Percentiles rank a stretch among this genome's conserved stretches.
Evolutionary conservation across 2,113 vertebrate genomes (phyloP).

Genomic region (Larimichthys crocea): DNA sequence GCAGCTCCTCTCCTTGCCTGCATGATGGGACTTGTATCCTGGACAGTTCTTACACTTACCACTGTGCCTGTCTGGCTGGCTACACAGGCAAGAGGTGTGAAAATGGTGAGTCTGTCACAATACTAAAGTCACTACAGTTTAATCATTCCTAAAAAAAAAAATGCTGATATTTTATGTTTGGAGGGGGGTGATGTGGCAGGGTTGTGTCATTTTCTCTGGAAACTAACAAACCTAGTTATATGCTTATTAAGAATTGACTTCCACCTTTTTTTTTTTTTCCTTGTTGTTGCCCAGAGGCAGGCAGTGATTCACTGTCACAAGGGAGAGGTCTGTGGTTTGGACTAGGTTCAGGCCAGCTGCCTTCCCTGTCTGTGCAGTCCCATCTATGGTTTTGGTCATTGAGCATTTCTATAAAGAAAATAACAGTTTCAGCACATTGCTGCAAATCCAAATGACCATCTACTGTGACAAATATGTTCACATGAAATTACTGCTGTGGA

Average conservation of each 20-base stretch:
- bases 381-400: slow-evolving; percentile 21
- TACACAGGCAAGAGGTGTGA: slow-evolving; percentile 94
- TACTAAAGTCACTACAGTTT: not conserved
- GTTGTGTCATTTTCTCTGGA: not conserved
- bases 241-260: not conserved
- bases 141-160: not conserved
- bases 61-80: slow-evolving; percentile 94
- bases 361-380: not conserved
- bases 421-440: not conserved
- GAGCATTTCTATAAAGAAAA: slow-evolving; percentile 28
- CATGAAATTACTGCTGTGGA: not conserved
- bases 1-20: slow-evolving; percentile 94
- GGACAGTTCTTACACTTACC: slow-evolving; percentile 86
- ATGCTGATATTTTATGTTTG: not conserved
- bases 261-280: not conserved
- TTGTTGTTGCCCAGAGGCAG: slow-evolving; percentile 34
- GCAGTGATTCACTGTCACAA: slow-evolving; percentile 62
- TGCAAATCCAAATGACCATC: slow-evolving; percentile 27
- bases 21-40: slow-evolving; percentile 94
- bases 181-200: not conserved
- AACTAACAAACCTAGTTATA: slow-evolving; percentile 31
- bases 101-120: slow-evolving; percentile 83
- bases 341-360: slow-evolving; percentile 54
- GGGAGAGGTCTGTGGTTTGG: slow-evolving; percentile 67
- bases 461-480: slow-evolving; percentile 9